Percentiles rank a stretch among this genome's conserved stretches.
phyloP scores from a whole-genome alignment of 2,113 vertebrate species.

The Noctilio leporinus region DNA sequence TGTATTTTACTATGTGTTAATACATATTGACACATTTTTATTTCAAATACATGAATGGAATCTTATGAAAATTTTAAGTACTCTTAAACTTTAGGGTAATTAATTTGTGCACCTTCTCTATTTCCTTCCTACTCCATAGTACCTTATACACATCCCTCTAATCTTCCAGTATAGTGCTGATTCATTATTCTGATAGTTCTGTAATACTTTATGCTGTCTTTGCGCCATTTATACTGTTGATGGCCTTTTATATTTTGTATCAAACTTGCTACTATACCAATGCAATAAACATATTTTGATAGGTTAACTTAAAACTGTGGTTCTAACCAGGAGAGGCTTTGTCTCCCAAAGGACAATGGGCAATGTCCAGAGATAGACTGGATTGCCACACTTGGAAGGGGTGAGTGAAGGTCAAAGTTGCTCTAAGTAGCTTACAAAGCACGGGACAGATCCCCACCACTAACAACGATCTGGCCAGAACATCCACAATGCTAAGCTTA shows the following conservation, averaged over 20 bases:
- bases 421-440: not conserved
- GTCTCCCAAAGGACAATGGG: accelerated
- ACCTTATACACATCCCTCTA: not conserved
- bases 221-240: not conserved
- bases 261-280: not conserved
- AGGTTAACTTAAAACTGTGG: not conserved
- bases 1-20: not conserved
- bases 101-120: not conserved
- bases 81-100: not conserved
- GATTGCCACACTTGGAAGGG: not conserved
- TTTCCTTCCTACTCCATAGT: not conserved
- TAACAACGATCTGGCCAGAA: not conserved
- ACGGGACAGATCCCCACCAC: not conserved
- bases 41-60: not conserved
- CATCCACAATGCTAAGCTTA: not conserved
- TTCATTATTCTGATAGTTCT: not conserved
- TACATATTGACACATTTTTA: not conserved
- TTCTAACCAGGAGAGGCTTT: not conserved
- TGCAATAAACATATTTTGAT: not conserved
- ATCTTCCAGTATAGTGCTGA: not conserved
- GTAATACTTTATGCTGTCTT: not conserved
- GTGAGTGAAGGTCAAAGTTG: not conserved
- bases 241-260: not conserved
- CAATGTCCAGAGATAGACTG: not conserved
- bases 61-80: not conserved